These are phyloP conservation scores for Polydrusus tereticollis DNA, from an alignment of 2,888 invertebrate species.

Conservation along the genomic window DNA sequence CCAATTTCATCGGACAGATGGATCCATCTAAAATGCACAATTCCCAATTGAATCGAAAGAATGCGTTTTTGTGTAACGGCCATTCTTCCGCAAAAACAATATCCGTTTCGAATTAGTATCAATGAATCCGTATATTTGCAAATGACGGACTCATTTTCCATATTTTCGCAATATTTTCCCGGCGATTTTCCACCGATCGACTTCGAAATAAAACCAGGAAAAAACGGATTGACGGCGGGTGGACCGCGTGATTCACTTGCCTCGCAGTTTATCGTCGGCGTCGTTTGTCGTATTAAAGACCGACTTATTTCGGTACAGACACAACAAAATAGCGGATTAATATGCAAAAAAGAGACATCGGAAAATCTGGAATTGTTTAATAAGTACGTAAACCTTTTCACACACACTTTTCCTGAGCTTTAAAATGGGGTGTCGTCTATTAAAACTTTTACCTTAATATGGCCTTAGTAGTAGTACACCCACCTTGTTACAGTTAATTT, in stretches of 20 bases:
- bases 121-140: slow-evolving; percentile 46
- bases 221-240: slow-evolving; percentile 26
- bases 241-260: slow-evolving; percentile 27
- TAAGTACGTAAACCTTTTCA: no score
- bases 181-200: slow-evolving; percentile 32
- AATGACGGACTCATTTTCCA: slow-evolving; percentile 49
- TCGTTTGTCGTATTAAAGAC: slow-evolving; percentile 8
- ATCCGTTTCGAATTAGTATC: slow-evolving; percentile 48
- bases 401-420: no score
- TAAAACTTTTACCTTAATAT: no score
- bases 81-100: slow-evolving; percentile 50
- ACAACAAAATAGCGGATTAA: slow-evolving; percentile 2
- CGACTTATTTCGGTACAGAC: slow-evolving; percentile 18
- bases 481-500: no score
- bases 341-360: neutral
- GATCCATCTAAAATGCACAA: slow-evolving; percentile 42
- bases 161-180: slow-evolving; percentile 46
- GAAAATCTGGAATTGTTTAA: no score
- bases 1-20: slow-evolving; percentile 36
- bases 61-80: slow-evolving; percentile 49
- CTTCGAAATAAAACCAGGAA: slow-evolving; percentile 36
- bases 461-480: no score
- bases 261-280: slow-evolving; percentile 7
- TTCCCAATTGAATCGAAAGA: slow-evolving; percentile 48
- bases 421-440: no score